Conservation (phyloP, 1,140 invertebrate genomes). For the Medauroidea extradentata region DNA sequence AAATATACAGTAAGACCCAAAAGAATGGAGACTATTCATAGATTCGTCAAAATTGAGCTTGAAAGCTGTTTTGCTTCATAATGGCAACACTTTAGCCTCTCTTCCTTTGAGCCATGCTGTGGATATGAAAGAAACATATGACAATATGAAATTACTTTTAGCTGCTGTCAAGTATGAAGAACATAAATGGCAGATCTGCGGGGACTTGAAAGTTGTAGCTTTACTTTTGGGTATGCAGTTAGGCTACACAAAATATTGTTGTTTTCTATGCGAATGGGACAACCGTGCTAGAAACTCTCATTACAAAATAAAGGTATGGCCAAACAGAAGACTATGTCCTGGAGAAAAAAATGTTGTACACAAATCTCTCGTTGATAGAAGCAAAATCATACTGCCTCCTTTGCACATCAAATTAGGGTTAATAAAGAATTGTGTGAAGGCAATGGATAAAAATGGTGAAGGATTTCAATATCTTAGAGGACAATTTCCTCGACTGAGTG, state of each 20-base stretch:
- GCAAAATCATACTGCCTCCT: too few relatives aligned
- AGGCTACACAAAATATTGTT: slow-evolving; percentile 17
- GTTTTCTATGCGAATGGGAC: slow-evolving; percentile 20
- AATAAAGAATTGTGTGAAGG: too few relatives aligned
- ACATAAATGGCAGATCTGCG: slow-evolving; percentile 19
- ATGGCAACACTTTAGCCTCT: slow-evolving; percentile 16
- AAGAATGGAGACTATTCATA: slow-evolving; percentile 22
- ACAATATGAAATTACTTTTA: slow-evolving; percentile 13
- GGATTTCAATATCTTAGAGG: too few relatives aligned
- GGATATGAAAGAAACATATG: slow-evolving; percentile 13
- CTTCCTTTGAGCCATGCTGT: slow-evolving; percentile 4
- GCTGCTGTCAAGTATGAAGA: slow-evolving; percentile 15
- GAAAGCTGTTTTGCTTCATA: slow-evolving; percentile 23
- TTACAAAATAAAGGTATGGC: too few relatives aligned
- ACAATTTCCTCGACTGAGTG: too few relatives aligned
- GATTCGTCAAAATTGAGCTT: slow-evolving; percentile 21
- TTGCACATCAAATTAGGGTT: too few relatives aligned
- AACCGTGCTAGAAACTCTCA: not conserved
- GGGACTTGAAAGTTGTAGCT: slow-evolving; percentile 14
- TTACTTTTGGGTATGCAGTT: slow-evolving; percentile 16
- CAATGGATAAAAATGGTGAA: too few relatives aligned
- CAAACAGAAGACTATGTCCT: too few relatives aligned
- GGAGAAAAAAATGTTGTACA: too few relatives aligned
- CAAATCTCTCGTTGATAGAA: too few relatives aligned
- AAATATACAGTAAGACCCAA: too few relatives aligned